phyloP scores from a whole-genome alignment of 2,113 vertebrate species.

The Pygoscelis antarcticus region DNA sequence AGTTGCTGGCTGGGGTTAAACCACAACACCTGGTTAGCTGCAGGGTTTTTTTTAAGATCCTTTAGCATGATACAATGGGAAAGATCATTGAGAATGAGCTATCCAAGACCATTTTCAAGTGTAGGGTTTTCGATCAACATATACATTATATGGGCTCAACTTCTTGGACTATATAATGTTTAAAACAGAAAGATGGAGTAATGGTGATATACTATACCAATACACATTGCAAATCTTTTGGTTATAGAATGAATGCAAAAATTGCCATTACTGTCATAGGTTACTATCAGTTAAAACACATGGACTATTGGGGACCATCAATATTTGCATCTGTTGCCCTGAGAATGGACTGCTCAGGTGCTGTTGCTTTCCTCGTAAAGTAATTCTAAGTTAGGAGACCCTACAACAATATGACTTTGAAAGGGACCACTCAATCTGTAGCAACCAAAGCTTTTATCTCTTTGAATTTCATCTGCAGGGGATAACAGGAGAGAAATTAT shows the following conservation, averaged over 20 bases:
- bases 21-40: too few relatives aligned
- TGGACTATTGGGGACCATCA: fast-evolving
- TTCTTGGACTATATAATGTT: neutral
- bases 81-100: neutral
- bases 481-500: neutral
- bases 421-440: neutral
- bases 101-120: neutral
- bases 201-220: neutral
- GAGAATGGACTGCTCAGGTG: neutral
- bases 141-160: neutral
- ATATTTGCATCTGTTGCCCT: neutral
- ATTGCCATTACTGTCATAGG: neutral
- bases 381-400: neutral
- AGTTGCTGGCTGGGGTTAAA: too few relatives aligned
- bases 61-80: neutral
- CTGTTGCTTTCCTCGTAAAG: neutral
- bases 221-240: neutral
- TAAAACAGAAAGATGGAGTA: neutral
- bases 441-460: neutral
- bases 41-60: neutral
- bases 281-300: neutral
- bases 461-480: neutral
- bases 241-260: neutral
- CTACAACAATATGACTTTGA: neutral
- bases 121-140: neutral